Evolutionary conservation across 1,140 invertebrate genomes (phyloP), one percentile per base, ranked within the genome.

Genomic region (Pachyrhynchus sulphureomaculatus): DNA sequence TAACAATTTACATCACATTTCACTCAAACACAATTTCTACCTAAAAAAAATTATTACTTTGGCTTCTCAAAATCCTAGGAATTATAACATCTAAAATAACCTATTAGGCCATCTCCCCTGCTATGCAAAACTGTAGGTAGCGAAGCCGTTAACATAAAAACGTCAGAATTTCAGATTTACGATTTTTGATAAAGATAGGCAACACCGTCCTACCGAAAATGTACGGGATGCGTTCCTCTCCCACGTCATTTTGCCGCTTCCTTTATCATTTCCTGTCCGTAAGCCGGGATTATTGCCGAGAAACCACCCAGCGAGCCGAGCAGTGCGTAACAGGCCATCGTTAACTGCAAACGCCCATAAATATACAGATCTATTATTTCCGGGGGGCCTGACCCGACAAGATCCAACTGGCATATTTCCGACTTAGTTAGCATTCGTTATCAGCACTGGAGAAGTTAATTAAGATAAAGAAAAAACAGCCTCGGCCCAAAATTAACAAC

Each of bases 201-300:
- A 59, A 59, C 57, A 39, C 26, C 58, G 58, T 33, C 39, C 49
- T 48, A 17, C 48, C 23, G 37, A 23, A 34, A 34, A 36, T 23
- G 15, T 3, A 13, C 18, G 23, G 47, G 18, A 29, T 51, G 20
- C 24, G 42, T 47, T 45, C 34, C 49, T 47, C 49, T 24, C 58
- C 51, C 29, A 41, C 47, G 34, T 51, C 45, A 59, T 51, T 51
- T 51, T 48, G 36, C 17, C 58, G 45, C 49, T 61, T 61, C 58
- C 58, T 61, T 53, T 61, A 61, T 61, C 58, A 61, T 61, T 61
- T 61, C 58, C 58, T 61, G 58, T 61, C 58, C 58, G 58, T 61
- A 51, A 51, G 48, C 48, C 41, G 39, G 58, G 58, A 61, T 61
- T 61, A 61, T 61, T 61, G 58, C 58, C 58, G 44, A 18, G 34